These are phyloP conservation scores for Megastigmus dorsalis DNA, from an alignment of 2,888 invertebrate genomes.

Conservation along the genomic window DNA sequence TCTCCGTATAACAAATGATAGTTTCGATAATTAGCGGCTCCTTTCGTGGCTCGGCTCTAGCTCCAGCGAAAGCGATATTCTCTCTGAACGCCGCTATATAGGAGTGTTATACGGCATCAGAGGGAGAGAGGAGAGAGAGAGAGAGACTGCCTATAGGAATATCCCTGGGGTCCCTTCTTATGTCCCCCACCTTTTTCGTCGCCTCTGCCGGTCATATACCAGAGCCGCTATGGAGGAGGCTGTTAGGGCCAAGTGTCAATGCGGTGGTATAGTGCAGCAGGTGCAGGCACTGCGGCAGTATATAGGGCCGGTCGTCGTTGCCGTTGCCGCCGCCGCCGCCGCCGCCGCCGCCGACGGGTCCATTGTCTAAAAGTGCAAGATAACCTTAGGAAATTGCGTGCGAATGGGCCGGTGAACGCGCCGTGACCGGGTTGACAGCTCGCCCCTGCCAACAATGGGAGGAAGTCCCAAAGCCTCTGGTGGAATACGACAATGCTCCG, in stretches of 20 bases:
- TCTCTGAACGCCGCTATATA: no score
- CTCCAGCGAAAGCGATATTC: constrained; percentile 47
- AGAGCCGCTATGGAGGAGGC: no score
- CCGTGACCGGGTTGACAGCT: constrained; percentile 64
- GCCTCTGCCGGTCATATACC: not conserved
- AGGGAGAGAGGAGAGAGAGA: no score
- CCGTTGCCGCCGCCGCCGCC: no score
- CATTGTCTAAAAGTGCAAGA: constrained; percentile 63
- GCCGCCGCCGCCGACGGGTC: no score
- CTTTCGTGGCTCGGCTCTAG: constrained; percentile 57
- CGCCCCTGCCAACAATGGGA: constrained; percentile 58
- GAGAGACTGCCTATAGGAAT: not conserved
- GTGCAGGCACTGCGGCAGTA: no score
- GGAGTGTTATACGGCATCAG: no score
- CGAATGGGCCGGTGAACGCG: constrained; percentile 57
- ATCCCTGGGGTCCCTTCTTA: not conserved
- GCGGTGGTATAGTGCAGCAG: constrained; percentile 52
- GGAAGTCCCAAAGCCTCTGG: constrained; percentile 50
- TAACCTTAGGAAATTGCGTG: constrained; percentile 63
- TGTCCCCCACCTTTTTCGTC: not conserved
- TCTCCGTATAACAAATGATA: constrained; percentile 68
- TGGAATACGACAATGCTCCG: constrained; percentile 39
- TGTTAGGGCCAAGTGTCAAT: constrained; percentile 58
- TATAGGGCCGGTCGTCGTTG: no score
- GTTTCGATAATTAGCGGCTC: constrained; percentile 71